A percentile compares a stretch with the other conserved stretches of the same genome.
phyloP scores from a whole-genome alignment of 2,113 vertebrate genomes.

The Procavia capensis region DNA sequence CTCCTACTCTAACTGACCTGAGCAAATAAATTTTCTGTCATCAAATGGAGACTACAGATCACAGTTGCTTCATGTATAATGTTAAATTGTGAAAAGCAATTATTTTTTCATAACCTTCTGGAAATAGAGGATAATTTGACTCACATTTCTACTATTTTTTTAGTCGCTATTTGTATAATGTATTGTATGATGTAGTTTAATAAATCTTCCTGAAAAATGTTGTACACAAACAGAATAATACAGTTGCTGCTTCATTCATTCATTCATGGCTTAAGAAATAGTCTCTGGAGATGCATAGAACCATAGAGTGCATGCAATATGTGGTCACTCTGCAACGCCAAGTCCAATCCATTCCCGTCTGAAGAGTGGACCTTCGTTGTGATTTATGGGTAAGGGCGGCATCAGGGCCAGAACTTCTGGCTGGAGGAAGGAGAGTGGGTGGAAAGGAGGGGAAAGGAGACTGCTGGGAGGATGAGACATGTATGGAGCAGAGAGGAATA shows the following conservation, averaged over 20 bases:
- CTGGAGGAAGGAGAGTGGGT: too few relatives aligned
- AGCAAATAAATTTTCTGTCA: slow-evolving; percentile 39
- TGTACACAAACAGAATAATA: background rate
- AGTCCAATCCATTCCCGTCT: too few relatives aligned
- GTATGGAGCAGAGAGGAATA: too few relatives aligned
- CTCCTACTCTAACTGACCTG: background rate
- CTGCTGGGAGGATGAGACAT: too few relatives aligned
- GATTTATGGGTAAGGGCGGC: too few relatives aligned
- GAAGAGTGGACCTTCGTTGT: too few relatives aligned
- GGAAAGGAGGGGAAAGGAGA: too few relatives aligned
- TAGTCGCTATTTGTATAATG: background rate
- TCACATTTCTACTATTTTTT: background rate
- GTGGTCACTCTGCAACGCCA: too few relatives aligned
- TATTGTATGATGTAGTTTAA: slow-evolving; percentile 39
- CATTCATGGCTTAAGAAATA: background rate
- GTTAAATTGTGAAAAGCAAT: slow-evolving; percentile 22
- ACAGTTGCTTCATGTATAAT: slow-evolving; percentile 28
- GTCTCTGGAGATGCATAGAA: too few relatives aligned
- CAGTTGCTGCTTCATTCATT: background rate
- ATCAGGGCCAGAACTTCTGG: too few relatives aligned
- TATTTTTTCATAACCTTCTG: slow-evolving; percentile 24
- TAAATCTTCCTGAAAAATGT: background rate
- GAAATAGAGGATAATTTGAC: slow-evolving; percentile 8
- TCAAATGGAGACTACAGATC: slow-evolving; percentile 4
- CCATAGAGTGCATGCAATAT: too few relatives aligned